Evolutionary conservation across 92 coral and sea anemone genomes (phyloP).

Genomic region (Porites rus): DNA sequence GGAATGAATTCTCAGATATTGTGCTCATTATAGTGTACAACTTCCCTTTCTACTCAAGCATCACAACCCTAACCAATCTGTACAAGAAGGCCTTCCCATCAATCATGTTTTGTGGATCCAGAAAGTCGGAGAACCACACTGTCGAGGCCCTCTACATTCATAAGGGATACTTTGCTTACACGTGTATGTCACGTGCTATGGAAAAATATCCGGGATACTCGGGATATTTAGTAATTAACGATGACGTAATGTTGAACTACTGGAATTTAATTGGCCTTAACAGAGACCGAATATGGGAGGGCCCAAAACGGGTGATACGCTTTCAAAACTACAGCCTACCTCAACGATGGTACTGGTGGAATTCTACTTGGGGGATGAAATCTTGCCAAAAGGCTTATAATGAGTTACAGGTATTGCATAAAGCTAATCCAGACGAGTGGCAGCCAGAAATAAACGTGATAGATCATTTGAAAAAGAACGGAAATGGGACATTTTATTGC

Average conservation of each 20-base stretch:
- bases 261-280: conserved; percentile 81
- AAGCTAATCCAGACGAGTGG: conserved; percentile 4
- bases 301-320: conserved; percentile 69
- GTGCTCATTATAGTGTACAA: conserved; percentile 84
- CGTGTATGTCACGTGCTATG: conserved; percentile 84
- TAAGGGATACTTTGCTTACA: conserved; percentile 84
- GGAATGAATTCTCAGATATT: conserved; percentile 60
- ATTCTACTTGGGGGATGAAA: conserved; percentile 73
- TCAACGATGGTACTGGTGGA: conserved; percentile 91
- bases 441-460: conserved; percentile 16
- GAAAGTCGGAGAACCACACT: conserved; percentile 34
- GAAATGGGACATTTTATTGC: conserved; percentile 65
- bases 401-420: conserved; percentile 70
- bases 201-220: conserved; percentile 70
- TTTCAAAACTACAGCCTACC: conserved; percentile 61
- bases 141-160: conserved; percentile 67
- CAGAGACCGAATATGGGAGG: conserved; percentile 81
- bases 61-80: conserved; percentile 63
- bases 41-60: conserved; percentile 72
- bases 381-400: conserved; percentile 83
- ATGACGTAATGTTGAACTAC: conserved; percentile 87
- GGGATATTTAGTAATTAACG: conserved; percentile 84
- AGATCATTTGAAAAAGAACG: conserved; percentile 59
- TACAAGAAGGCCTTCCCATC: conserved; percentile 79
- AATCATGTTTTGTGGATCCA: conserved; percentile 85